Evolutionary conservation across 2,888 invertebrate species (phyloP), one percentile per base, ranked within the genome.

Genomic region (Geotrupes spiniger): DNA sequence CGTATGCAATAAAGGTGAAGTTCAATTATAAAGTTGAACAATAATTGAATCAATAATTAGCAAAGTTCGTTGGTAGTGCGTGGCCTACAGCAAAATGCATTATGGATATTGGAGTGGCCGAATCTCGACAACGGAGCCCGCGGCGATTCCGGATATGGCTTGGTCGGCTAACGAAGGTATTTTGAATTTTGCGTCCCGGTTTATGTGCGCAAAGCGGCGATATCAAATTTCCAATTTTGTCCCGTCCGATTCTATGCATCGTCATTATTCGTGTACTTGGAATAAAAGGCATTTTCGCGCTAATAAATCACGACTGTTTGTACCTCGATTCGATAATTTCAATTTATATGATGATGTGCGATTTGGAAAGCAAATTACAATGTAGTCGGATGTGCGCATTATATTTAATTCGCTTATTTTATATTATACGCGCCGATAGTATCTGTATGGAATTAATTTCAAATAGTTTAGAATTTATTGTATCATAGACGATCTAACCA

Each of bases 21-120:
- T 46, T 51, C 42, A 51, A 56, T 53, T 56, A 53, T 49, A 51
- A 54, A 56, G 49, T 56, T 37, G 36, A 45, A 56, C 52, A 56
- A 54, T 54, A 54, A 56, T 54, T 56, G 50, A 54, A 54, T 56
- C 53, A 52, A 52, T 54, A 50, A 54, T 56, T 52, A 50, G 48
- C 26, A 52, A 52, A 54, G 50, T 56, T 53, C 43, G 49, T 43
- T 47, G 44, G 46, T 38, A 37, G 50, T 39, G 28, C 36, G 42
- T 29, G 45, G 26, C 49, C 53, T 33, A 33, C 40, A 43, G 49
- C 45, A 21, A 46, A 55, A 53, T 53, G 43, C 50, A 53, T 53
- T 49, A 53, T 46, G 49, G 49, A 51, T 53, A 49, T 46, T 33
- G 43, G 40, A 14, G 10, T 11, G n/a, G 11, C 21, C 11, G 12